phyloP scores from a whole-genome alignment of 2,797 vertebrate species.

The Coccyzus lansbergi region DNA sequence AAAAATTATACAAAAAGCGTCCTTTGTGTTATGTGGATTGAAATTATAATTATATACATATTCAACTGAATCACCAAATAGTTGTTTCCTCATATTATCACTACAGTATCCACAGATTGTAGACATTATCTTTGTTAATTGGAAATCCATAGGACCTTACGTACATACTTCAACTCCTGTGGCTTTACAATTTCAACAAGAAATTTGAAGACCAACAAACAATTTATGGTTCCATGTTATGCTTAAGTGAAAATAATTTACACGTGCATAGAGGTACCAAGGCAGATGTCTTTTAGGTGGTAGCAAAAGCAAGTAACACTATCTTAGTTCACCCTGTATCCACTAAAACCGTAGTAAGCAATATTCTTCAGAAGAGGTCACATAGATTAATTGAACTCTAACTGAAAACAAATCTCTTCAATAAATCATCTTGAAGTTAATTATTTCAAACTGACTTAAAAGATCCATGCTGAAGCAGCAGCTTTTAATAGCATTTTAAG shows the following conservation, averaged over 20 bases:
- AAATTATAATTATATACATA: background rate
- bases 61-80: background rate
- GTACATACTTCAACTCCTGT: background rate
- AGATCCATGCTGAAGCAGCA: slow-evolving; percentile 24
- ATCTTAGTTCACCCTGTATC: background rate
- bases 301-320: background rate
- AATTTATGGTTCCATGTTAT: background rate
- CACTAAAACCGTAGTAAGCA: background rate
- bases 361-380: slow-evolving; percentile 1
- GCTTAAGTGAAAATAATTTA: background rate
- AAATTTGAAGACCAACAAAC: background rate
- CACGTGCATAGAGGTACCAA: background rate
- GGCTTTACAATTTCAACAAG: background rate
- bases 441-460: slow-evolving; percentile 28
- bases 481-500: slow-evolving; percentile 40
- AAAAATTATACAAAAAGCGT: background rate
- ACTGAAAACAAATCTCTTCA: slow-evolving; percentile 34
- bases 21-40: background rate
- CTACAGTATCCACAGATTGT: background rate
- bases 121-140: background rate
- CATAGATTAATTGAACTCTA: slow-evolving; percentile 14
- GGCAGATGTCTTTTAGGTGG: fast-evolving
- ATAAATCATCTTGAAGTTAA: slow-evolving; percentile 41
- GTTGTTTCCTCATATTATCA: background rate
- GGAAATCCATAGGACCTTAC: background rate